These are phyloP conservation scores for Notamacropus eugenii DNA, from an alignment of 2,797 vertebrate genomes.

Conservation along the genomic window DNA sequence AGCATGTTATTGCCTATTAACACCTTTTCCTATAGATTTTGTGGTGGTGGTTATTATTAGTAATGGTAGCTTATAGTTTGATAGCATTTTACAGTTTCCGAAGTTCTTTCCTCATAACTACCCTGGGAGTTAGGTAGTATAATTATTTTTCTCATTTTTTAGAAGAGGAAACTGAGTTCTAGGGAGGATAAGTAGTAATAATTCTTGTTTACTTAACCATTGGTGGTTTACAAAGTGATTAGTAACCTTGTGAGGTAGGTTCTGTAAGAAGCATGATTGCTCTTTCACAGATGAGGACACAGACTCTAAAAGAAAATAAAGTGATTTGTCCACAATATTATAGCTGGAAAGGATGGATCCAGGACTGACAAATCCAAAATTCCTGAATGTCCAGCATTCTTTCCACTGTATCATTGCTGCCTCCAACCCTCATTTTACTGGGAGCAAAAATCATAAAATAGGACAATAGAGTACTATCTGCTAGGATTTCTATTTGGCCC, in stretches of 20 bases:
- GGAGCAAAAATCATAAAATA: neutral
- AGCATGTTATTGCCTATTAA: neutral
- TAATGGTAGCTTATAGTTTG: neutral
- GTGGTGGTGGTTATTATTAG: neutral
- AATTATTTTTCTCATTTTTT: neutral
- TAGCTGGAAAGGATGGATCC: constrained; percentile 2
- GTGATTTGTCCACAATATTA: neutral
- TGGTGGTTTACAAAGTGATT: neutral
- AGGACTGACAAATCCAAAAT: neutral
- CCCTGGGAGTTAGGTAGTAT: neutral
- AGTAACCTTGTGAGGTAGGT: neutral
- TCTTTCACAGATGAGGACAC: constrained; percentile 6
- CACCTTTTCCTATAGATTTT: neutral
- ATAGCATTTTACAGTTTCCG: neutral
- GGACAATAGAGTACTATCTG: neutral
- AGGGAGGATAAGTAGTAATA: neutral
- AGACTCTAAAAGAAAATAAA: constrained; percentile 34
- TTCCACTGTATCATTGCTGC: neutral
- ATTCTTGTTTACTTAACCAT: neutral
- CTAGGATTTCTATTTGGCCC: neutral
- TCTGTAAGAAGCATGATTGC: constrained; percentile 19
- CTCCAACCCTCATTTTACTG: neutral
- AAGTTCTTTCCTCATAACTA: neutral
- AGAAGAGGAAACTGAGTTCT: neutral
- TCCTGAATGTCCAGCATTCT: neutral